phyloP scores from a whole-genome alignment of 2,797 vertebrate genomes.

The Myiotriccus ornatus region DNA sequence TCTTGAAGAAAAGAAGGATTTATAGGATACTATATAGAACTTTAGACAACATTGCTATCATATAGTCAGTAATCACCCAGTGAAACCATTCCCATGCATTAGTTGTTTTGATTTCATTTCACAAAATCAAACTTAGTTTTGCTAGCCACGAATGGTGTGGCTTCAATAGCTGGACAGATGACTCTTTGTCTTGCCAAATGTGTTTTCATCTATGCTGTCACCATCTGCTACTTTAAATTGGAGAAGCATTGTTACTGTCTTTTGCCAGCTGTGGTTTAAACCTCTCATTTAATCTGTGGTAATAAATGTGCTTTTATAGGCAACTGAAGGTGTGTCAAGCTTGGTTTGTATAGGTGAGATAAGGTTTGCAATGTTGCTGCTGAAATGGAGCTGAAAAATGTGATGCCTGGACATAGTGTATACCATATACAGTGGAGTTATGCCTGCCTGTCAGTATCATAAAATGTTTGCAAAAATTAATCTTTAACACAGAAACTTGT shows the following conservation, averaged over 20 bases:
- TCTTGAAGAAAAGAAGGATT: neutral
- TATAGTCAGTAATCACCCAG: neutral
- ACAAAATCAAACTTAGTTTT: neutral
- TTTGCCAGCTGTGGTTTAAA: conserved; percentile 16
- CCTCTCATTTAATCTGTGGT: neutral
- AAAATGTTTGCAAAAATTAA: neutral
- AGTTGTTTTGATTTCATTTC: conserved; percentile 6
- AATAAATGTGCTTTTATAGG: neutral
- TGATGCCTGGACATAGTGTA: neutral
- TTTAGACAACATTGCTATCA: neutral
- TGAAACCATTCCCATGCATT: neutral
- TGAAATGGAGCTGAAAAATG: neutral
- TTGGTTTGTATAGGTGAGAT: neutral
- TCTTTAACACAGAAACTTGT: neutral
- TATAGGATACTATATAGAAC: neutral
- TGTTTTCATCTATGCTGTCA: neutral
- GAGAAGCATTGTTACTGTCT: neutral
- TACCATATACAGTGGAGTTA: neutral
- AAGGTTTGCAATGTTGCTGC: neutral
- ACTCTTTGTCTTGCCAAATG: neutral
- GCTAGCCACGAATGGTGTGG: neutral
- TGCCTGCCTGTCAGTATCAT: neutral
- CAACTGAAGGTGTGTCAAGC: neutral
- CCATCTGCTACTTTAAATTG: conserved; percentile 36
- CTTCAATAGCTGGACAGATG: conserved; percentile 9